A percentile compares a stretch with the other conserved stretches of the same genome.
Evolutionary conservation across 2,888 invertebrate genomes (phyloP).

Genomic region (Lepidonotus clava): DNA sequence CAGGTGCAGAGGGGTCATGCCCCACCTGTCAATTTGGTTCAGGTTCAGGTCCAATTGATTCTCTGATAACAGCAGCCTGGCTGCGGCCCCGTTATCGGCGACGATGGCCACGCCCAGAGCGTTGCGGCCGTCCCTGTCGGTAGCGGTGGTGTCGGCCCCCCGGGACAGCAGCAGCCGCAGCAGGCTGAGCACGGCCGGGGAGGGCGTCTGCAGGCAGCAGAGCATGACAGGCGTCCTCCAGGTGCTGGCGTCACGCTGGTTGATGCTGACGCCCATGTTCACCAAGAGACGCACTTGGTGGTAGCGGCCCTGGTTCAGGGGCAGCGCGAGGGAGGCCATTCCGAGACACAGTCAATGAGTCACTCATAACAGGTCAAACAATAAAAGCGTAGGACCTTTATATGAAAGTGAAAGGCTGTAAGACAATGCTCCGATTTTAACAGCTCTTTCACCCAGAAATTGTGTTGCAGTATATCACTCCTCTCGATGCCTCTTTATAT

Average conservation of each 20-base stretch:
- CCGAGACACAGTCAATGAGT: background rate
- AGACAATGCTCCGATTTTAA: background rate
- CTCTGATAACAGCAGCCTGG: constrained; percentile 1
- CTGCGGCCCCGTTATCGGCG: background rate
- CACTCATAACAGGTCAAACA: background rate
- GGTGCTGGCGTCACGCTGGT: constrained; percentile 22
- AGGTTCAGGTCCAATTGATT: background rate
- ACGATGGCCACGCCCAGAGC: background rate
- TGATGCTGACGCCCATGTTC: constrained; percentile 8
- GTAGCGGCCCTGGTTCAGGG: constrained; percentile 8
- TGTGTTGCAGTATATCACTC: background rate
- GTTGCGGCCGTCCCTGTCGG: constrained; percentile 39
- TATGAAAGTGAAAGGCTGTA: background rate
- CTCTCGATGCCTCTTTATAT: background rate
- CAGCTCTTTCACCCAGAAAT: background rate
- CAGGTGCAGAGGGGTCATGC: constrained; percentile 23
- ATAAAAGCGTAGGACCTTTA: background rate
- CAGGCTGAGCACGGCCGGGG: background rate
- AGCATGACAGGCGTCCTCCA: constrained; percentile 20
- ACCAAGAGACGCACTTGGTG: constrained; percentile 36
- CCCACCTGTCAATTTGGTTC: constrained; percentile 1
- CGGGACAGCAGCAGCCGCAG: constrained; percentile 28
- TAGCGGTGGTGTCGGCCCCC: constrained; percentile 8
- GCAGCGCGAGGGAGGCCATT: constrained; percentile 22
- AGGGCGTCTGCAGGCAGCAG: background rate